Percentiles rank a stretch among this genome's conserved stretches.
These are phyloP conservation scores for Cosmia pyralina DNA, from an alignment of 2,888 invertebrate genomes.

Conservation along the genomic window DNA sequence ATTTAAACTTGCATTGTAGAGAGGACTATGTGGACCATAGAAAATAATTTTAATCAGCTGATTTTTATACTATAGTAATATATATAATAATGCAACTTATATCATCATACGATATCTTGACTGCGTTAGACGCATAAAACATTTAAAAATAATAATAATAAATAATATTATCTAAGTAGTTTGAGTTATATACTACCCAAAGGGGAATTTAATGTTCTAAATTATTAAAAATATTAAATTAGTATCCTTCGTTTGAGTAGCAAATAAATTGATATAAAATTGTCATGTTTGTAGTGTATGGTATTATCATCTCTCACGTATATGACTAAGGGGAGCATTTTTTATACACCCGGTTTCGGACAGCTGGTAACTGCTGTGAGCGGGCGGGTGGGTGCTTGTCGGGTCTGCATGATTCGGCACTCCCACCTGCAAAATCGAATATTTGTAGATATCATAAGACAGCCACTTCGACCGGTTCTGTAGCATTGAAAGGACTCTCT, in stretches of 20 bases:
- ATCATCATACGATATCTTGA: constrained; percentile 45
- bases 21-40: constrained; percentile 53
- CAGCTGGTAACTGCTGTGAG: background rate
- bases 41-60: constrained; percentile 19
- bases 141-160: constrained; percentile 26
- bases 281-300: constrained; percentile 35
- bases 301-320: constrained; percentile 23
- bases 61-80: constrained; percentile 32
- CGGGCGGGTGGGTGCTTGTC: background rate
- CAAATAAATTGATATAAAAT: constrained; percentile 27
- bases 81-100: constrained; percentile 16
- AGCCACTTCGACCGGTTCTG: too few species aligned
- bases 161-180: constrained; percentile 31
- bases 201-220: constrained; percentile 33
- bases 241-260: constrained; percentile 28
- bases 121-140: constrained; percentile 50
- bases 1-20: constrained; percentile 29
- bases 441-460: too few species aligned
- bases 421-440: background rate
- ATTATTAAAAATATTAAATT: constrained; percentile 10
- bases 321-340: constrained; percentile 3
- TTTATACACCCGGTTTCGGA: background rate
- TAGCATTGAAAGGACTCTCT: too few species aligned
- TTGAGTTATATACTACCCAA: constrained; percentile 41
- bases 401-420: background rate